Evolutionary conservation across 1,140 invertebrate genomes (phyloP).

Genomic region (Artemia franciscana): DNA sequence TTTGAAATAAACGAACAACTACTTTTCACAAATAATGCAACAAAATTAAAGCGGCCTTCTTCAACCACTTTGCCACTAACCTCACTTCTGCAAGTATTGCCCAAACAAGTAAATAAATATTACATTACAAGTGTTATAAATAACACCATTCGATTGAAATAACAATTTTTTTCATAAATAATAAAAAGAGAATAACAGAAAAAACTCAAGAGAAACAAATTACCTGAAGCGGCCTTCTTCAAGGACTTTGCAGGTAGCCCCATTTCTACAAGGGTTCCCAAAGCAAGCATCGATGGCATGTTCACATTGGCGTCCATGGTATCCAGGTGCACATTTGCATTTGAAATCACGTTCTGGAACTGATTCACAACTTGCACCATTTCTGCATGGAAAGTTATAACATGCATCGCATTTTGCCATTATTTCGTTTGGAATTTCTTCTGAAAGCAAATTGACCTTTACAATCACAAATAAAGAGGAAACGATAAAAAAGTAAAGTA

Average conservation of each 20-base stretch:
- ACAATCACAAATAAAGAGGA: too few species aligned
- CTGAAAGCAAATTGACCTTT: conserved; percentile 20
- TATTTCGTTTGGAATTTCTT: conserved; percentile 39
- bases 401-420: conserved; percentile 83
- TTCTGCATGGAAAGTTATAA: conserved; percentile 64
- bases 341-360: conserved; percentile 40
- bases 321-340: conserved; percentile 50
- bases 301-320: conserved; percentile 74
- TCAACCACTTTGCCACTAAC: too few species aligned
- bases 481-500: too few species aligned
- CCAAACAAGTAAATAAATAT: too few species aligned
- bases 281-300: conserved; percentile 90
- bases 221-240: conserved; percentile 75
- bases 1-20: too few species aligned
- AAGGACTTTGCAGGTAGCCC: conserved; percentile 58
- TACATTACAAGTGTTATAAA: too few species aligned
- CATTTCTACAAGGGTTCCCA: conserved; percentile 72
- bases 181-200: not conserved
- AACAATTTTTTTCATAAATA: too few species aligned
- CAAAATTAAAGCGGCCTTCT: too few species aligned
- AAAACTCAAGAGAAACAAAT: conserved; percentile 13
- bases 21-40: too few species aligned
- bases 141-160: too few species aligned
- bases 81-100: too few species aligned
- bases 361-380: conserved; percentile 57